A percentile compares a stretch with the other conserved stretches of the same genome.
Conservation (phyloP, 2,888 invertebrate genomes). For the Serripes groenlandicus region DNA sequence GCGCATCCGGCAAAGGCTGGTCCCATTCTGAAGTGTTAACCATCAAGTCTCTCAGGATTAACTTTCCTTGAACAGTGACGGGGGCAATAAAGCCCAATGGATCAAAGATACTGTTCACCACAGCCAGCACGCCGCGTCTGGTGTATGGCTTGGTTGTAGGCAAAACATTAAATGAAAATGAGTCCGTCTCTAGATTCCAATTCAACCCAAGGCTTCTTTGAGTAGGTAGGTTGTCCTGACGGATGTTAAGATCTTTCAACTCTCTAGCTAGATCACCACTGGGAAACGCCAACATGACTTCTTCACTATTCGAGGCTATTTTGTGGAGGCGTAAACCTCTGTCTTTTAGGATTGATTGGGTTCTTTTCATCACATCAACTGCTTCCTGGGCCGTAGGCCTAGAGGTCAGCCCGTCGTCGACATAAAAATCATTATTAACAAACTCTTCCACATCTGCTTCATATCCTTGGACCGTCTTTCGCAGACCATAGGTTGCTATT, state of each 20-base stretch:
- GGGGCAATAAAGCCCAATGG: slow-evolving; percentile 50
- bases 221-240: background rate
- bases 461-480: slow-evolving; percentile 28
- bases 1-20: slow-evolving; percentile 27
- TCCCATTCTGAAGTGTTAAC: slow-evolving; percentile 37
- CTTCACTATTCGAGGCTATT: slow-evolving; percentile 38
- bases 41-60: slow-evolving; percentile 32
- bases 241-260: slow-evolving; percentile 31
- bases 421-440: slow-evolving; percentile 52
- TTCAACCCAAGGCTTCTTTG: slow-evolving; percentile 42
- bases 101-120: slow-evolving; percentile 45
- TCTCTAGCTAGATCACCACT: too few relatives aligned
- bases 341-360: slow-evolving; percentile 14
- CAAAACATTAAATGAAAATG: slow-evolving; percentile 11
- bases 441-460: slow-evolving; percentile 42
- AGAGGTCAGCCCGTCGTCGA: slow-evolving; percentile 56
- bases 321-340: slow-evolving; percentile 46
- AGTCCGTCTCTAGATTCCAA: slow-evolving; percentile 34
- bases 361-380: slow-evolving; percentile 38
- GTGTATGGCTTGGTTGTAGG: slow-evolving; percentile 6
- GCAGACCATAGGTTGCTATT: slow-evolving; percentile 17
- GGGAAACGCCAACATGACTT: slow-evolving; percentile 34
- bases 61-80: slow-evolving; percentile 27
- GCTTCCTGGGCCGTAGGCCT: slow-evolving; percentile 24
- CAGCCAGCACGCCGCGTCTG: slow-evolving; percentile 34